phyloP scores from a whole-genome alignment of 2,888 invertebrate genomes.

The Lasioglossum figueresi region DNA sequence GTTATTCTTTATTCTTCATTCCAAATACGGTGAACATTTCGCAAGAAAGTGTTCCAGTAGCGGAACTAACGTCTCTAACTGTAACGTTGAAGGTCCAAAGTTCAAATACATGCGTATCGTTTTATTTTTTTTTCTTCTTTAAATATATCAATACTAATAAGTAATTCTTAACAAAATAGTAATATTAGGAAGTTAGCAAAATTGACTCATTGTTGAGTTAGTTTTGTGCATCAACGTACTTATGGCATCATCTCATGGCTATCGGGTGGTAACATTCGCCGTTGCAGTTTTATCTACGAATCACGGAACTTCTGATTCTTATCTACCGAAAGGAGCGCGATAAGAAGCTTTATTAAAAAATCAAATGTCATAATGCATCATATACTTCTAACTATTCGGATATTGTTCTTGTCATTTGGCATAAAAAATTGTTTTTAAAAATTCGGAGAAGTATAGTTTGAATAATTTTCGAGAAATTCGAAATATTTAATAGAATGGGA shows the following conservation, averaged over 20 bases:
- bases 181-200: too few species aligned
- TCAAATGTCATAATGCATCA: background rate
- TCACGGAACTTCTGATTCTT: background rate
- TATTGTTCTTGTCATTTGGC: background rate
- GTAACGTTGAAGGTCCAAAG: too few species aligned
- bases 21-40: too few species aligned
- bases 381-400: background rate
- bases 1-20: too few species aligned
- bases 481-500: background rate
- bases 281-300: constrained; percentile 14
- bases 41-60: too few species aligned
- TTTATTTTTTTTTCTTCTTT: too few species aligned
- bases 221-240: constrained; percentile 42
- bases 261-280: constrained; percentile 24
- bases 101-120: too few species aligned
- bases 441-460: background rate
- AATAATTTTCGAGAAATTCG: background rate
- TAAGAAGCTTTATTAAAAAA: background rate
- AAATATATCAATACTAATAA: background rate
- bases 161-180: too few species aligned
- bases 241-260: constrained; percentile 35
- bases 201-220: constrained; percentile 30
- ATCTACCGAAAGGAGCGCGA: background rate
- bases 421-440: background rate
- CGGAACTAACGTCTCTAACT: too few species aligned